Conservation (phyloP, 2,888 invertebrate genomes). For the Nycteola revayana region DNA sequence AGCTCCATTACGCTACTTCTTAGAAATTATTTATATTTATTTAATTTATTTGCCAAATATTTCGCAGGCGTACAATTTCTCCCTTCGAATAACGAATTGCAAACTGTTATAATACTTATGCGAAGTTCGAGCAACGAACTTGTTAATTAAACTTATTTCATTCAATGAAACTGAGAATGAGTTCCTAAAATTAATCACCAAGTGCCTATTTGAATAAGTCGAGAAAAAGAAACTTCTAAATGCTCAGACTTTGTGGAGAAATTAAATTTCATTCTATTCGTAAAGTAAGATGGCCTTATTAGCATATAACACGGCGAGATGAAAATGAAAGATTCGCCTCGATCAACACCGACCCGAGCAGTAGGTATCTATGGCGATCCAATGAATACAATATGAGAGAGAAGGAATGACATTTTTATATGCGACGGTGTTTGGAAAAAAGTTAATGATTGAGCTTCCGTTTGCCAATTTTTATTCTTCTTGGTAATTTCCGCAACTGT, state of each 20-base stretch:
- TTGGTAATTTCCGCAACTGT: no score
- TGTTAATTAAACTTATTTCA: constrained; percentile 76
- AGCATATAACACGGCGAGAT: constrained; percentile 71
- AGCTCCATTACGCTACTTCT: no score
- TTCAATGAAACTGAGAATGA: constrained; percentile 70
- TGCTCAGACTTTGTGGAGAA: constrained; percentile 52
- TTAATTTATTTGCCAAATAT: constrained; percentile 15
- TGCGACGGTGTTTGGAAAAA: no score
- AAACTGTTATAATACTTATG: constrained; percentile 42
- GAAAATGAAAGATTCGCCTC: constrained; percentile 52
- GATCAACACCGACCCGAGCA: constrained; percentile 16
- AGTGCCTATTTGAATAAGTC: constrained; percentile 58
- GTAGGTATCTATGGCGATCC: constrained; percentile 5
- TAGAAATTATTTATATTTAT: no score
- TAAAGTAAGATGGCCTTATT: constrained; percentile 55
- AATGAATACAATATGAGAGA: constrained; percentile 6
- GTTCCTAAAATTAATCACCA: constrained; percentile 71
- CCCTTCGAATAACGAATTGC: constrained; percentile 25
- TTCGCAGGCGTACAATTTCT: constrained; percentile 18
- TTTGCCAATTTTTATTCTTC: no score
- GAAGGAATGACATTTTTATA: no score
- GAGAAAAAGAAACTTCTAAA: constrained; percentile 67
- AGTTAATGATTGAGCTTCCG: no score
- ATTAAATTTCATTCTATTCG: constrained; percentile 72
- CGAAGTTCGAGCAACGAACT: constrained; percentile 53